Evolutionary conservation across 2,888 invertebrate genomes (phyloP).

Genomic region (Apomyelois bistriatella): DNA sequence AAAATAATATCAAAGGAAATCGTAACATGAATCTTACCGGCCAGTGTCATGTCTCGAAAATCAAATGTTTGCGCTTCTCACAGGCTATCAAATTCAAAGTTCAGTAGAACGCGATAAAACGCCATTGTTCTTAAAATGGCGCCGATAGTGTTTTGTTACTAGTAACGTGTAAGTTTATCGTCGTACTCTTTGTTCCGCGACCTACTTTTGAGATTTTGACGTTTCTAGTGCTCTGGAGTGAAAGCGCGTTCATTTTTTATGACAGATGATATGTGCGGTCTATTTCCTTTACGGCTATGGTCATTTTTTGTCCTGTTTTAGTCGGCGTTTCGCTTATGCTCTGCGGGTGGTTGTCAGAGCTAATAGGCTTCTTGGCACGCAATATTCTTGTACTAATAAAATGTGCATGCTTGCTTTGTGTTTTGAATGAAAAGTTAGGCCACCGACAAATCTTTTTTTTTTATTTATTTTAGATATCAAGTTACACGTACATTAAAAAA

Average conservation of each 20-base stretch:
- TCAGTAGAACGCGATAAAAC: slow-evolving; percentile 60
- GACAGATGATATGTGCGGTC: slow-evolving; percentile 12
- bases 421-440: slow-evolving; percentile 1
- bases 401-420: background rate
- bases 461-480: background rate
- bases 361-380: slow-evolving; percentile 7
- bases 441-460: background rate
- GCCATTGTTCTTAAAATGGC: slow-evolving; percentile 51
- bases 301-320: slow-evolving; percentile 4
- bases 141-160: slow-evolving; percentile 22
- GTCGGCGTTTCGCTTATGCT: slow-evolving; percentile 1
- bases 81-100: slow-evolving; percentile 68
- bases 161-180: slow-evolving; percentile 21
- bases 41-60: slow-evolving; percentile 41
- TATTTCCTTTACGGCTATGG: slow-evolving; percentile 7
- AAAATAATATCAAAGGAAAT: background rate
- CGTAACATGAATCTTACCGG: slow-evolving; percentile 26
- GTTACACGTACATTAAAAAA: background rate
- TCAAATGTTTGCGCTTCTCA: slow-evolving; percentile 61
- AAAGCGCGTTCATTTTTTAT: slow-evolving; percentile 13
- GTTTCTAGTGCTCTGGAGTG: slow-evolving; percentile 12
- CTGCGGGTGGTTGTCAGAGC: slow-evolving; percentile 6
- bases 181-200: slow-evolving; percentile 26
- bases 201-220: slow-evolving; percentile 22
- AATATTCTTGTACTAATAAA: slow-evolving; percentile 7